Percentiles rank a stretch among this genome's conserved stretches.
These are phyloP conservation scores for Saturnia pavonia DNA, from an alignment of 2,888 invertebrate genomes.

Conservation along the genomic window DNA sequence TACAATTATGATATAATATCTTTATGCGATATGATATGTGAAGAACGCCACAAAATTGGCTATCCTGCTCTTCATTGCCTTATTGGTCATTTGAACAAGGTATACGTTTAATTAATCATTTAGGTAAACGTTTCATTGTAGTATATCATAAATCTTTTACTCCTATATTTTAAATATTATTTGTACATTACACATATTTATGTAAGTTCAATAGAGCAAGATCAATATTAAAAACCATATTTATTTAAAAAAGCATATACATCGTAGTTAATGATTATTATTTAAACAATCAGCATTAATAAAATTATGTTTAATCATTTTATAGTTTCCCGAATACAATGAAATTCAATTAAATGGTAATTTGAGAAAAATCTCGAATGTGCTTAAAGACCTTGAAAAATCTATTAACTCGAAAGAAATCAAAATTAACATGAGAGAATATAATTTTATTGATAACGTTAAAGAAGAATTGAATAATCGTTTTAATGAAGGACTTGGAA, in stretches of 20 bases:
- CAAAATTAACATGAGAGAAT: neutral
- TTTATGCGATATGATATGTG: conserved; percentile 24
- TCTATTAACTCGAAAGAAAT: conserved; percentile 6
- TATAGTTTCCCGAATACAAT: conserved; percentile 8
- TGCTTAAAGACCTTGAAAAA: conserved; percentile 18
- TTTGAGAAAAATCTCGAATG: conserved; percentile 9
- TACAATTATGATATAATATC: conserved; percentile 2
- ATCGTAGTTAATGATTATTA: too few relatives aligned
- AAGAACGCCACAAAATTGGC: conserved; percentile 18
- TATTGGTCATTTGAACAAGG: conserved; percentile 14
- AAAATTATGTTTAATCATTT: neutral
- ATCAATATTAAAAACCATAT: too few relatives aligned
- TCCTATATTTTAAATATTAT: too few relatives aligned
- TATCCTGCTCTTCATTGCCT: conserved; percentile 24
- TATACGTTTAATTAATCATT: conserved; percentile 7
- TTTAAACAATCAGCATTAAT: neutral
- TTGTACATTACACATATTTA: too few relatives aligned
- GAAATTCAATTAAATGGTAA: conserved; percentile 16
- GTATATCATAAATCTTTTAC: too few relatives aligned
- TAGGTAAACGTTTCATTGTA: too few relatives aligned
- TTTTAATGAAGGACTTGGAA: conserved; percentile 20
- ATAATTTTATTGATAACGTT: neutral
- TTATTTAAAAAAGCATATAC: too few relatives aligned
- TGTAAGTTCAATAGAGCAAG: too few relatives aligned
- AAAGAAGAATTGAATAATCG: neutral